Base-by-base conservation (phyloP, 1,140 invertebrate species). In the Tetramorium simillimum region DNA sequence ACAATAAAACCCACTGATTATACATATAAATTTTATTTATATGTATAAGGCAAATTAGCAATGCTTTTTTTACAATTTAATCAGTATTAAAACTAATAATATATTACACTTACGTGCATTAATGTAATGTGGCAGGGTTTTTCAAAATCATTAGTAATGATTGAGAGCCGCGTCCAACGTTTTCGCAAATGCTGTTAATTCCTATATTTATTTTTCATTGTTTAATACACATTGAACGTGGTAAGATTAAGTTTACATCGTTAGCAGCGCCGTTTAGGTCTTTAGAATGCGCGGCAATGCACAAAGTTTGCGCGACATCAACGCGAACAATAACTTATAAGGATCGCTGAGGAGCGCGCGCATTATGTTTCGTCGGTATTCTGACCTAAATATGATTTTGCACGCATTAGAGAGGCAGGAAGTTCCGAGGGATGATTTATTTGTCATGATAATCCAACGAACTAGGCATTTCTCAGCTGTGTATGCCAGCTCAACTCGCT, bases 391-490 rank as follows among this genome's bases (percentile, higher is more conserved):
- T 65, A 16, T n/a, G 63, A 81, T 70, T 81, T 51, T 24, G 33
- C 46, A 53, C 33, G 49, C 63, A n/a, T 69, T 67, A 46, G 33
- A 33, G 60, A 16, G 33, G 28, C 49, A 70, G 63, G 33, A 81
- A 81, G 62, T 80, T 80, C 16, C 43, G 24, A 9, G 21, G 18
- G 9, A n/a, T 70, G 63, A 81, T 56, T 70, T 81, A 56, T 69
- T 80, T 43, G 78, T 70, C 60, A 51, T 65, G 51, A 70, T 81
- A 58, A 49, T 40, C 37, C 18, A 18, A 43, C 65, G 37, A 81
- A 70, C 37, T 58, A 46, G 14, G 21, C 51, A 21, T 69, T 53
- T 81, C 77, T 53, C 49, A 18, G 77, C 37, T 70, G 63, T 33
- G 14, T 80, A 21, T 21, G 12, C 16, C 14, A 37, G 62, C 37